Evolutionary conservation across 1,140 invertebrate genomes (phyloP), one percentile per base, ranked within the genome.

Genomic region (Drosophila miranda): DNA sequence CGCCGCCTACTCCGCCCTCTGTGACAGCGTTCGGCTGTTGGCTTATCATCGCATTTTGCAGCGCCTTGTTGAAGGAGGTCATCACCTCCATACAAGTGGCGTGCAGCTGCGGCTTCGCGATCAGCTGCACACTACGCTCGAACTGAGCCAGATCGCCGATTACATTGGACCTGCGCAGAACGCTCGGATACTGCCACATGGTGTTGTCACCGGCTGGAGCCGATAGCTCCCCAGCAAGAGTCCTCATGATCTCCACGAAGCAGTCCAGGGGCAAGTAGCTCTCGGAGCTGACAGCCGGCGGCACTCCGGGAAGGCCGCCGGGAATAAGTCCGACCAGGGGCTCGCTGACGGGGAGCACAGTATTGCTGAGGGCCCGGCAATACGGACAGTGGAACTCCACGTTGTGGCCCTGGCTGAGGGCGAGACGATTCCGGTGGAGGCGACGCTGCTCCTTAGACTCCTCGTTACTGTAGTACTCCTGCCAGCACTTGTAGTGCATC

Each of bases 351-450:
- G 98, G 98, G 50, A 99, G 92, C 6, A 98, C 96, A 3, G 96
- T 96, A 91, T 99, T 99, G 91, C 97, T 98, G 0, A 99, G 92
- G 66, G 97, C 95, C 91, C 99, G 97, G 92, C 99, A 99, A 21
- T 99, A 93, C 0, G 99, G 99, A 91, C 99, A 99, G 6, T 99
- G 93, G 92, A 98, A 99, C 91, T 99, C 99, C 51, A 96, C 94
- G 91, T 97, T 14, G 97, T 94, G 90, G 97, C 96, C 21, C 45
- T 62, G 62, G 14, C 23, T 57, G 19, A 75, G 89, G 97, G 98
- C 76, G 95, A 97, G 95, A 6, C 97, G 93, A 42, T 96, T 93
- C 43, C 97, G 93, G 76, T 96, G 96, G 0, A 97, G 96, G 43
- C 98, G 94, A 45, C 96, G 92, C 75, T 96, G 95, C 91, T 99